These are phyloP conservation scores for Ictalurus punctatus DNA, from an alignment of 2,113 vertebrate genomes.

Conservation along the genomic window DNA sequence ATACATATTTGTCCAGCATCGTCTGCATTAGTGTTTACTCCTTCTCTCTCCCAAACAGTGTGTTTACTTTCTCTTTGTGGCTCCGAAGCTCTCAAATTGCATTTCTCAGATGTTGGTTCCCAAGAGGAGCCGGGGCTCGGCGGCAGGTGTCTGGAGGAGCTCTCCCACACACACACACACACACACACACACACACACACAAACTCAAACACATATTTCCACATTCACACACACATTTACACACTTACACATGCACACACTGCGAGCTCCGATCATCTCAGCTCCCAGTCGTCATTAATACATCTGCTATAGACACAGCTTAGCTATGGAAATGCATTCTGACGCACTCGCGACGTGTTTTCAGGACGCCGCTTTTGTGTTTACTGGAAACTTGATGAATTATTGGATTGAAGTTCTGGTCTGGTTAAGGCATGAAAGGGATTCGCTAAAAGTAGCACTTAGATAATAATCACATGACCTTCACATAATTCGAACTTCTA, in stretches of 20 bases:
- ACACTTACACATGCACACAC: conserved; percentile 68
- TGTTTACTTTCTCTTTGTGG: conserved; percentile 76
- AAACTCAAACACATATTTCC: conserved; percentile 64
- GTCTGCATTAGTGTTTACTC: conserved; percentile 67
- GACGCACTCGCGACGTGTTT: conserved; percentile 86
- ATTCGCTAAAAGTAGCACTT: neutral
- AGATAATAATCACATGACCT: neutral
- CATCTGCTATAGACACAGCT: conserved; percentile 93
- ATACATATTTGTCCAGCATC: conserved; percentile 72
- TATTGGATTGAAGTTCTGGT: neutral
- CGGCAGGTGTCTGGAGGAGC: conserved; percentile 77
- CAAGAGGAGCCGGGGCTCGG: conserved; percentile 76
- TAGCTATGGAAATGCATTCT: conserved; percentile 98
- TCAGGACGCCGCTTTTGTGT: conserved; percentile 48
- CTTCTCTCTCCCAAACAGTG: conserved; percentile 66
- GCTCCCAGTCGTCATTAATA: conserved; percentile 91
- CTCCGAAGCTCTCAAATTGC: conserved; percentile 71
- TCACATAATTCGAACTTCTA: neutral
- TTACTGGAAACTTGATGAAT: neutral
- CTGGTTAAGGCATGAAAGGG: neutral
- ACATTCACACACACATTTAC: conserved; percentile 67
- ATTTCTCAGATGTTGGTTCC: conserved; percentile 74
- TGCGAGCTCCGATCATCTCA: conserved; percentile 80
- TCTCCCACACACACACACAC: conserved; percentile 49
- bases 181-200: conserved; percentile 73